Conservation (phyloP, 2,113 vertebrate species). For the Archilochus colubris region DNA sequence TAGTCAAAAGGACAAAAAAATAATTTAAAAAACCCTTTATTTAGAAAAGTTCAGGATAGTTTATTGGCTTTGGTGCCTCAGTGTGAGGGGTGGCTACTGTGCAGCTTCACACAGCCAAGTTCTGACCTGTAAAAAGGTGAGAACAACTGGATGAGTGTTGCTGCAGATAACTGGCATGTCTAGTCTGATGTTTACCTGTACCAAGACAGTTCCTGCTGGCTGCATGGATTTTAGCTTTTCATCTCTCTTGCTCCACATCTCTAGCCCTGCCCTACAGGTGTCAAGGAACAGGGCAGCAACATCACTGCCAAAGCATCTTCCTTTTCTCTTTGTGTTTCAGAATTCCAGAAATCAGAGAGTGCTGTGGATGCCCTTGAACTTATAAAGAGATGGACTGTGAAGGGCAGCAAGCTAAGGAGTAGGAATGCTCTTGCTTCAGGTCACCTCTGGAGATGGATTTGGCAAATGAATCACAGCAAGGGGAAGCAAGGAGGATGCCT, state of each 20-base stretch:
- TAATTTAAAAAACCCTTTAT: background rate
- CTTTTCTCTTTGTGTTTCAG: conserved; percentile 70
- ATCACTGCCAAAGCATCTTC: background rate
- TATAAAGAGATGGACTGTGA: conserved; percentile 36
- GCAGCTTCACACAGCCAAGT: background rate
- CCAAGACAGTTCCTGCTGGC: background rate
- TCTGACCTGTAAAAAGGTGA: background rate
- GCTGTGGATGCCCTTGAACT: conserved; percentile 67
- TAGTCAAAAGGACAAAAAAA: background rate
- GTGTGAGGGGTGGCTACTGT: background rate
- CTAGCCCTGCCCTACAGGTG: background rate
- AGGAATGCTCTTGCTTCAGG: conserved; percentile 81
- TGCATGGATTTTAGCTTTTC: background rate
- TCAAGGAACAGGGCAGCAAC: background rate
- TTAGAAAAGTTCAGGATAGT: background rate
- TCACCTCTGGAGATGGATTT: conserved; percentile 80
- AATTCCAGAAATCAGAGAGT: conserved; percentile 74
- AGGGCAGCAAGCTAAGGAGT: conserved; percentile 56
- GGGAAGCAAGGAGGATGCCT: background rate
- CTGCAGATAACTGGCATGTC: background rate
- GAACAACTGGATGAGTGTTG: background rate
- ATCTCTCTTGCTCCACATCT: background rate
- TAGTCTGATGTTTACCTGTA: background rate
- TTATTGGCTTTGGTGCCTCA: background rate
- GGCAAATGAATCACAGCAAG: background rate